phyloP scores from a whole-genome alignment of 2,113 vertebrate species.

The Craseonycteris thonglongyai region DNA sequence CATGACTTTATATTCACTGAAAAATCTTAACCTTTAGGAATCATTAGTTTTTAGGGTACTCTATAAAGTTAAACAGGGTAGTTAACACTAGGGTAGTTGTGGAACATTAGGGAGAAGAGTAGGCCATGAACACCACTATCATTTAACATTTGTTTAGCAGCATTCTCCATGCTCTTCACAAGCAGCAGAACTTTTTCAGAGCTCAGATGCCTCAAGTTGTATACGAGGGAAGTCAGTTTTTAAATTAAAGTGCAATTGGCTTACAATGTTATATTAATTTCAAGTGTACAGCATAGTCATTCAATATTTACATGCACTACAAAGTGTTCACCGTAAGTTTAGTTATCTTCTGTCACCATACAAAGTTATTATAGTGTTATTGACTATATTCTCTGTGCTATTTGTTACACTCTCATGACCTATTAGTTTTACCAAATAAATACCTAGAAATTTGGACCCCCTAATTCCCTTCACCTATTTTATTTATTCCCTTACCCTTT shows the following conservation, averaged over 20 bases:
- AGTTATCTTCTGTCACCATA: background rate
- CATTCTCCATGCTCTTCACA: background rate
- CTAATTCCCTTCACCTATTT: background rate
- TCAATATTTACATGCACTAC: too few relatives aligned
- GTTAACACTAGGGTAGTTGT: constrained; percentile 62
- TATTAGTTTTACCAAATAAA: background rate
- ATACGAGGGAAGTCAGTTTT: background rate
- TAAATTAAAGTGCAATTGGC: background rate
- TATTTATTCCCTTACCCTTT: too few relatives aligned
- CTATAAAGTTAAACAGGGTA: constrained; percentile 68
- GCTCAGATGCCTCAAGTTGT: background rate
- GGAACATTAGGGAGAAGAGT: constrained; percentile 17
- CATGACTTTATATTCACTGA: constrained; percentile 57
- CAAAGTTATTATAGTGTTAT: background rate
- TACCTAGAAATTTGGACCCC: background rate
- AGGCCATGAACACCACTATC: constrained; percentile 26
- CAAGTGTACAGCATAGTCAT: background rate
- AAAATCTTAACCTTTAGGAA: constrained; percentile 70
- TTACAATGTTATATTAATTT: background rate
- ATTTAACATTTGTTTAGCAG: background rate
- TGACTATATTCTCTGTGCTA: background rate
- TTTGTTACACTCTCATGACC: background rate
- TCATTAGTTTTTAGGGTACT: constrained; percentile 69
- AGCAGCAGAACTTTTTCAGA: constrained; percentile 14
- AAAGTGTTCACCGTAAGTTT: background rate